phyloP scores from a whole-genome alignment of 2,113 vertebrate species.

The Grammomys dolichurus region DNA sequence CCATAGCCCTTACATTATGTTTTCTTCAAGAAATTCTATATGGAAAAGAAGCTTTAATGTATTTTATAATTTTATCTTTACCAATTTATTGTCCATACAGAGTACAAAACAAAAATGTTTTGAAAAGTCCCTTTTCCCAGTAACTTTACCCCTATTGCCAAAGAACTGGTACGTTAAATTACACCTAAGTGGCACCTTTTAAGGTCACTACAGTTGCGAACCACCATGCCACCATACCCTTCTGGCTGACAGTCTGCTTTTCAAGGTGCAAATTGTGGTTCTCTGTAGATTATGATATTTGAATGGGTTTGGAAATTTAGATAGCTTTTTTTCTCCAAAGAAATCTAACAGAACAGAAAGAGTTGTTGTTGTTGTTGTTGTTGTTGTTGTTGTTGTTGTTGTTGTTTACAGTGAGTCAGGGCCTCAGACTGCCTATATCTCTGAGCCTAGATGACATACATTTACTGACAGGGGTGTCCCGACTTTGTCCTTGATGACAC shows the following conservation, averaged over 20 bases:
- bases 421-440: not conserved
- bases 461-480: not conserved
- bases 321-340: not conserved
- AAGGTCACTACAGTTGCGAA: slow-evolving; percentile 3
- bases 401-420: not conserved
- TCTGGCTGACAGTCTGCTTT: not conserved
- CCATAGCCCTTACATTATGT: not conserved
- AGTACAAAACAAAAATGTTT: not conserved
- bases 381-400: not conserved
- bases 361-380: not conserved
- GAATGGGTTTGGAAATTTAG: not conserved
- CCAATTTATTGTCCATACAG: not conserved
- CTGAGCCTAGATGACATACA: not conserved
- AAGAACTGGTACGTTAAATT: not conserved
- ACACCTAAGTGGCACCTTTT: not conserved
- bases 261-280: not conserved
- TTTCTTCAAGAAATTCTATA: not conserved
- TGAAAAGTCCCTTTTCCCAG: not conserved
- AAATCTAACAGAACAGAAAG: not conserved
- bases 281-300: not conserved
- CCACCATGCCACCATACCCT: not conserved
- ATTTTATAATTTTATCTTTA: slow-evolving; percentile 9
- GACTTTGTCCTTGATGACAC: not conserved
- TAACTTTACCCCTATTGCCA: not conserved
- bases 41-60: not conserved